Conservation (phyloP, 1,140 invertebrate genomes). For the Hycleus phaleratus region DNA sequence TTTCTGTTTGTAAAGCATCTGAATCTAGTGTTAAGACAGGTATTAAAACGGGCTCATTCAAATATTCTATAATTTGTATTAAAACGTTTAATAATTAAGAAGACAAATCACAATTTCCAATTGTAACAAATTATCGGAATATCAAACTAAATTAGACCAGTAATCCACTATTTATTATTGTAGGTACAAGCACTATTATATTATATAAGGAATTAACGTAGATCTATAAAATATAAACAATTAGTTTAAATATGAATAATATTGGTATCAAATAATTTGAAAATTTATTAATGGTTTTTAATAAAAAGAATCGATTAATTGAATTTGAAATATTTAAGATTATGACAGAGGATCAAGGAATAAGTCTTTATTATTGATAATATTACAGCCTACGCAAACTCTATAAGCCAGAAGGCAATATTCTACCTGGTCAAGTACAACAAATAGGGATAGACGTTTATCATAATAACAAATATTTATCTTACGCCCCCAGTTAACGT, state of each 20-base stretch:
- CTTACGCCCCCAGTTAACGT: conserved; percentile 5
- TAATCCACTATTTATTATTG: too few species aligned
- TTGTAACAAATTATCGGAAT: too few species aligned
- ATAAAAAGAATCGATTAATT: too few species aligned
- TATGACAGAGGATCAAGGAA: background rate
- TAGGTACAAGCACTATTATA: too few species aligned
- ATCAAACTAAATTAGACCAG: too few species aligned
- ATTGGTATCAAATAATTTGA: too few species aligned
- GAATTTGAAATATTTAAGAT: too few species aligned
- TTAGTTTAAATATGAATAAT: too few species aligned
- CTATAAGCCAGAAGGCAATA: conserved; percentile 10
- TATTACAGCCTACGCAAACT: conserved; percentile 6
- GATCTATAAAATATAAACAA: too few species aligned
- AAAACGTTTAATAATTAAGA: background rate
- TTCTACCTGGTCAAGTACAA: conserved; percentile 13
- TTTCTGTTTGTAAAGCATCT: conserved; percentile 20
- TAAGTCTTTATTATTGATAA: conserved; percentile 8
- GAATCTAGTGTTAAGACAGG: conserved; percentile 22
- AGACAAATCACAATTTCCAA: too few species aligned
- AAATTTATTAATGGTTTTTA: too few species aligned
- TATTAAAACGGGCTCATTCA: conserved; percentile 21
- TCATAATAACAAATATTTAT: conserved; percentile 13
- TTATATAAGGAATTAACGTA: too few species aligned
- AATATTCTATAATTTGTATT: conserved; percentile 1
- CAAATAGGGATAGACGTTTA: conserved; percentile 9